A percentile compares a stretch with the other conserved stretches of the same genome.
Conservation (phyloP, 1,140 invertebrate species). For the Conus ventricosus region DNA sequence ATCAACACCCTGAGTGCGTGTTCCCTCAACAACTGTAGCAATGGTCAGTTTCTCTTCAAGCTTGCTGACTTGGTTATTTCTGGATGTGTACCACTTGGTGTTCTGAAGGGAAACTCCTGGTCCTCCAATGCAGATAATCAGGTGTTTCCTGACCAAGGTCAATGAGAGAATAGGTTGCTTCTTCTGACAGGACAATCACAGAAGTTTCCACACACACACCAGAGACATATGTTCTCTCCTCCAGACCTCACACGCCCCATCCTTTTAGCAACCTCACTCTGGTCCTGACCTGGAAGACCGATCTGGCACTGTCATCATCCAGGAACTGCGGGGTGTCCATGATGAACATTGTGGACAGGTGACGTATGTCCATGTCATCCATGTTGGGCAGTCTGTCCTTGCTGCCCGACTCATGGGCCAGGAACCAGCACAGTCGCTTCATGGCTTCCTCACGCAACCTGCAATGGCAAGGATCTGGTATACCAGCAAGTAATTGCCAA, state of each 20-base stretch:
- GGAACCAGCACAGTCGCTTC: slow-evolving; percentile 64
- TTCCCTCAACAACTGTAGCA: no score
- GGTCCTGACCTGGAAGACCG: slow-evolving; percentile 63
- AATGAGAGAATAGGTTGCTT: no score
- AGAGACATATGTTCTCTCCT: not conserved
- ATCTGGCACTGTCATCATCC: slow-evolving; percentile 58
- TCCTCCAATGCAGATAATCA: no score
- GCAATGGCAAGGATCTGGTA: not conserved
- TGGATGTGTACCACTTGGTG: no score
- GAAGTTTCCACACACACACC: no score
- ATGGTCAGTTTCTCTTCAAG: no score
- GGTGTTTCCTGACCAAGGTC: no score
- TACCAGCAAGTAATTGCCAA: no score
- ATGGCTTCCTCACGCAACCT: slow-evolving; percentile 61
- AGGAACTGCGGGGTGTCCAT: slow-evolving; percentile 52
- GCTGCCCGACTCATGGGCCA: slow-evolving; percentile 62
- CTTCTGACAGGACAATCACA: no score
- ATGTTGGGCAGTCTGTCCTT: slow-evolving; percentile 58
- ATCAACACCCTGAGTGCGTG: no score
- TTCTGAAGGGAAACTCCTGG: no score
- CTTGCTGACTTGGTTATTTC: no score
- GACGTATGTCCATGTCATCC: slow-evolving; percentile 56
- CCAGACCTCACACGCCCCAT: not conserved
- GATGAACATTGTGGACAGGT: slow-evolving; percentile 57
- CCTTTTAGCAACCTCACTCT: not conserved